These are phyloP conservation scores for Furnarius figulus DNA, from an alignment of 2,113 vertebrate genomes.

Conservation along the genomic window DNA sequence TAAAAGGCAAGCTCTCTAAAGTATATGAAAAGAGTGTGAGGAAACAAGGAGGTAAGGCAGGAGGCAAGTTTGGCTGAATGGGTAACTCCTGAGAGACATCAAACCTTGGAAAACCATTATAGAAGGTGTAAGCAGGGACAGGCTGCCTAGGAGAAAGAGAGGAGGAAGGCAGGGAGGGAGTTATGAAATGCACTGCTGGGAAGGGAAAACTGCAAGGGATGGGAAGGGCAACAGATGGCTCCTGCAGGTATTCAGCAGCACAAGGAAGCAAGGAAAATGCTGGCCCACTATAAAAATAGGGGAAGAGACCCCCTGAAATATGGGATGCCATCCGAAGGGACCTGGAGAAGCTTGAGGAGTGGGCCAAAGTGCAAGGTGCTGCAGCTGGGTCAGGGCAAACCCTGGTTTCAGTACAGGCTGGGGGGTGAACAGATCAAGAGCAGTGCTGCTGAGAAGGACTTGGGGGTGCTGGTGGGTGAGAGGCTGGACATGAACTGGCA, in stretches of 20 bases:
- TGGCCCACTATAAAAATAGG: not conserved
- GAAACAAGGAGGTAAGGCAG: not conserved
- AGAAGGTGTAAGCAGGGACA: not conserved
- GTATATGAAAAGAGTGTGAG: not conserved
- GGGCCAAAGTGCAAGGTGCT: not conserved
- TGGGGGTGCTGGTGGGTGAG: not conserved
- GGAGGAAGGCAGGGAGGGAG: not conserved
- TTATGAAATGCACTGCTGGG: not conserved
- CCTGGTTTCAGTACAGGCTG: not conserved
- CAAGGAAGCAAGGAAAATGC: not conserved
- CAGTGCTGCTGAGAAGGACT: not conserved
- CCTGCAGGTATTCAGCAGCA: not conserved
- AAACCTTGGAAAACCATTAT: not conserved
- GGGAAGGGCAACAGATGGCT: not conserved
- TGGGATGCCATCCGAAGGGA: not conserved
- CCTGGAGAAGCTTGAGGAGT: accelerated
- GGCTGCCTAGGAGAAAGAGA: not conserved
- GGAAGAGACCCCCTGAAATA: not conserved
- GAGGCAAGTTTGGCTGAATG: not conserved
- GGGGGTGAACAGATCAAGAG: not conserved
- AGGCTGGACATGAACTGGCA: not conserved
- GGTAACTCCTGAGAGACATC: not conserved
- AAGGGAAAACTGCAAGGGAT: not conserved
- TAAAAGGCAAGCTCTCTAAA: not conserved
- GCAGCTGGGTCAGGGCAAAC: accelerated